phyloP scores from a whole-genome alignment of 2,113 vertebrate species.

The Eptatretus burgeri region DNA sequence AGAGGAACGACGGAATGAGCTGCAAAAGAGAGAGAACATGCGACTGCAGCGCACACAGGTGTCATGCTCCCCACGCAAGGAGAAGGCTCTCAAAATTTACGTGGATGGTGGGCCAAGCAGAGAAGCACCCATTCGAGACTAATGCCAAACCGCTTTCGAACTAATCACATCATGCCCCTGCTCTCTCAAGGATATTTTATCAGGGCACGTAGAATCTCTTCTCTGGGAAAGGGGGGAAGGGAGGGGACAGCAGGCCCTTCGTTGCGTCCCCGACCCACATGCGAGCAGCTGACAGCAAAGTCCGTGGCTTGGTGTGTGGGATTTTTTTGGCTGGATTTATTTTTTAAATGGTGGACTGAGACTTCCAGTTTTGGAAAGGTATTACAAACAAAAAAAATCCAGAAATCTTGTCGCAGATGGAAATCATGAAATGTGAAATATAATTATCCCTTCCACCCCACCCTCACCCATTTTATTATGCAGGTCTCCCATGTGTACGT shows the following conservation, averaged over 20 bases:
- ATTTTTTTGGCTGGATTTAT: conserved; percentile 17
- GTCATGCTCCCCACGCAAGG: conserved; percentile 89
- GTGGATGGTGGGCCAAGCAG: conserved; percentile 72
- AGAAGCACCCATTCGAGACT: conserved; percentile 56
- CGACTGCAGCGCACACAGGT: conserved; percentile 77
- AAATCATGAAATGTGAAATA: too few species aligned
- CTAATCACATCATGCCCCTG: conserved; percentile 18
- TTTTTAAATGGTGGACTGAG: too few species aligned
- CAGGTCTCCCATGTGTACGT: too few species aligned
- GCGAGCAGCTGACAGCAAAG: conserved; percentile 55
- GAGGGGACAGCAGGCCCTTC: conserved; percentile 31
- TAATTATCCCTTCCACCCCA: too few species aligned
- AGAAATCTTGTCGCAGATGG: too few species aligned
- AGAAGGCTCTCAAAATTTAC: conserved; percentile 98
- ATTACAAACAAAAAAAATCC: too few species aligned
- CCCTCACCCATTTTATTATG: too few species aligned
- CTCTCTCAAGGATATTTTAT: conserved; percentile 21
- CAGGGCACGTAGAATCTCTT: conserved; percentile 20
- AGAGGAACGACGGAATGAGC: conserved; percentile 71
- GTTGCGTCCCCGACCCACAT: conserved; percentile 24
- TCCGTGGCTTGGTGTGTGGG: conserved; percentile 33
- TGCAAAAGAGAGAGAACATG: conserved; percentile 97
- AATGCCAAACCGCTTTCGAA: conserved; percentile 14
- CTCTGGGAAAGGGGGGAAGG: conserved; percentile 29
- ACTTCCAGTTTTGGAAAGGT: too few species aligned